Percentiles rank a stretch among this genome's conserved stretches.
Evolutionary conservation across 1,140 invertebrate genomes (phyloP).

Genomic region (Zaprionus camerounensis): DNA sequence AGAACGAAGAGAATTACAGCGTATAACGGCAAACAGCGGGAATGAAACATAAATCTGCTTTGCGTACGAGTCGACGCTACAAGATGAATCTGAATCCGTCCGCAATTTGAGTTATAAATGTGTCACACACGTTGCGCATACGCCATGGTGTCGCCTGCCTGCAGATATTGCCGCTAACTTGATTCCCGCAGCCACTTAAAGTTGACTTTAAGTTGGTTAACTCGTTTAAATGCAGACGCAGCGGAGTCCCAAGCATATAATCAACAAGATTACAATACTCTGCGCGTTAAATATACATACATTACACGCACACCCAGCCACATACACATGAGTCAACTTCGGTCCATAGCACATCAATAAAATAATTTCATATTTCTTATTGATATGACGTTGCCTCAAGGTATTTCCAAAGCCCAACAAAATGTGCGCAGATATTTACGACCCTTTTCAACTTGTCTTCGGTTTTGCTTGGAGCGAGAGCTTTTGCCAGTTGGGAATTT

Average conservation of each 20-base stretch:
- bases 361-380: slow-evolving; percentile 15
- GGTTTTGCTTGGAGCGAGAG: background rate
- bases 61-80: slow-evolving; percentile 14
- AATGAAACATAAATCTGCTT: slow-evolving; percentile 32
- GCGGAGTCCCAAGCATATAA: background rate
- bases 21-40: background rate
- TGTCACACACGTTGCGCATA: slow-evolving; percentile 22
- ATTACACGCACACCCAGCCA: background rate
- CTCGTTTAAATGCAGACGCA: background rate
- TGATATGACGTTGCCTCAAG: background rate
- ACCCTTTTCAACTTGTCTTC: slow-evolving; percentile 21
- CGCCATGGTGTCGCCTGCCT: background rate
- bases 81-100: slow-evolving; percentile 27
- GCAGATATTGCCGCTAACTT: slow-evolving; percentile 1
- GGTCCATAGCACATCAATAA: slow-evolving; percentile 4
- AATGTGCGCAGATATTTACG: slow-evolving; percentile 12
- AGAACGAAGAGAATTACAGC: background rate
- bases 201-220: slow-evolving; percentile 1
- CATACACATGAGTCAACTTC: background rate
- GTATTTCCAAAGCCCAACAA: background rate
- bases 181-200: slow-evolving; percentile 8
- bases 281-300: background rate
- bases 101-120: slow-evolving; percentile 28
- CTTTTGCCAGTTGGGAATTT: slow-evolving; percentile 5
- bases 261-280: background rate